Conservation (phyloP, 2,797 vertebrate species). For the Poeciliopsis turneri region DNA sequence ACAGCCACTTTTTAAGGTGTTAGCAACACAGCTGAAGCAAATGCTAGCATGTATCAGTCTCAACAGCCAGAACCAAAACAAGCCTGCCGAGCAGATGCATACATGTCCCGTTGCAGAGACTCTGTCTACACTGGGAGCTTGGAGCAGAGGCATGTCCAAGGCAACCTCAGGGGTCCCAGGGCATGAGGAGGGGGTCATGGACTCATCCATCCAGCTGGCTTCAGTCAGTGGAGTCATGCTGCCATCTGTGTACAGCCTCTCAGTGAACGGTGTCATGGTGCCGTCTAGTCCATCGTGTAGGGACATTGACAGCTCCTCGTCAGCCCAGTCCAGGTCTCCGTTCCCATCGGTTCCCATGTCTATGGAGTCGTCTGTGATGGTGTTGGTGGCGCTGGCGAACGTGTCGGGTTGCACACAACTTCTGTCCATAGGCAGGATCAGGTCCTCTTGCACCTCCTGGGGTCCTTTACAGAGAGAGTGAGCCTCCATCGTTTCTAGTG, state of each 20-base stretch:
- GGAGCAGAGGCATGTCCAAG: slow-evolving; percentile 78
- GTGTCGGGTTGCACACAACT: slow-evolving; percentile 81
- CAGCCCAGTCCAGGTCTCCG: slow-evolving; percentile 81
- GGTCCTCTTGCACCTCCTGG: slow-evolving; percentile 77
- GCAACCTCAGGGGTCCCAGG: slow-evolving; percentile 75
- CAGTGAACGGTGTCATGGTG: slow-evolving; percentile 80
- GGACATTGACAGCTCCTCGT: slow-evolving; percentile 80
- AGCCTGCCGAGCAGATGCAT: slow-evolving; percentile 71
- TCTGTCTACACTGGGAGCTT: slow-evolving; percentile 80
- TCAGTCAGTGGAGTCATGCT: slow-evolving; percentile 83
- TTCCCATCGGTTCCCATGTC: slow-evolving; percentile 63
- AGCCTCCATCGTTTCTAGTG: slow-evolving; percentile 28
- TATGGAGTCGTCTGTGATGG: slow-evolving; percentile 67
- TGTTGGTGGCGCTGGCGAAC: slow-evolving; percentile 64
- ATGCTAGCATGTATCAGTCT: slow-evolving; percentile 13
- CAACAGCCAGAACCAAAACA: slow-evolving; percentile 34
- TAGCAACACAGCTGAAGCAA: background rate
- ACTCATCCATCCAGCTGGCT: slow-evolving; percentile 85
- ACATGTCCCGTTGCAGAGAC: slow-evolving; percentile 96
- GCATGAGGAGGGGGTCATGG: slow-evolving; percentile 77
- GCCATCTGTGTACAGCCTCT: slow-evolving; percentile 79
- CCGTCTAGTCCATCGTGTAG: slow-evolving; percentile 76
- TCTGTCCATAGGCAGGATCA: slow-evolving; percentile 77
- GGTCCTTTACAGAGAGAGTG: slow-evolving; percentile 38
- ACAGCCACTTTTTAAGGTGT: background rate